Base-by-base conservation (phyloP, 2,888 invertebrate genomes). In the Drosophila atripex region DNA sequence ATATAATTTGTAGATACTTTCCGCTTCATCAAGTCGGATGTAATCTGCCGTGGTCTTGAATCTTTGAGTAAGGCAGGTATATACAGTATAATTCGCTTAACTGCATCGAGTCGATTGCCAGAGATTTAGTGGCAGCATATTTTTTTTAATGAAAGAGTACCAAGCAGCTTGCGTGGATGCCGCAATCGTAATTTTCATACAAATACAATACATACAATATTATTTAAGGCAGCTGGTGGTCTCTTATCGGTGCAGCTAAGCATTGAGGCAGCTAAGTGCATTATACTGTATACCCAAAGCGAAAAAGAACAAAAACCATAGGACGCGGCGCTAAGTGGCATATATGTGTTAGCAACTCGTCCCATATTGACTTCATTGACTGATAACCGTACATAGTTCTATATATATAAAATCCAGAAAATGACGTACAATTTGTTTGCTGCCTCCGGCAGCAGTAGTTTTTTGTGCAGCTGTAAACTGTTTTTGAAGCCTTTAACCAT, bases 321-420 rank as follows among this genome's bases (percentile, higher is more conserved):
- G 45, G 21, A 55, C 49, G 50, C 54, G 30, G 28, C 65, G 66
- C 54, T 55, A 52, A 61, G 49, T 69, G 69, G 16, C 60, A 71
- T 43, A 69, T 23, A 72, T 56, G 53, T 68, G 61, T 85, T 82
- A 60, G 60, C 68, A 73, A 70, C 54, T 76, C 60, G 78, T 71
- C 71, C 71, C 68, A 83, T 75, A 88, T 80, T 72, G 68, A 84
- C 69, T 80, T 88, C 88, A 88, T 88, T 64, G 82, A 82, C 82
- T 82, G 82, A 82, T 88, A 88, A 61, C 61, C 74, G 50, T 70
- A 70, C 46, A 65, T 51, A 65, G 45, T 45, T 68, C 55, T 83
- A 76, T 23, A 68, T n/a, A 46, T 28, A 53, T 25, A 23, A 12
- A 45, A 53, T 32, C 55, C 47, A 57, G 50, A 63, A 60, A 66